A percentile compares a stretch with the other conserved stretches of the same genome.
Conservation (phyloP, 2,113 vertebrate species). For the Okapia johnstoni region DNA sequence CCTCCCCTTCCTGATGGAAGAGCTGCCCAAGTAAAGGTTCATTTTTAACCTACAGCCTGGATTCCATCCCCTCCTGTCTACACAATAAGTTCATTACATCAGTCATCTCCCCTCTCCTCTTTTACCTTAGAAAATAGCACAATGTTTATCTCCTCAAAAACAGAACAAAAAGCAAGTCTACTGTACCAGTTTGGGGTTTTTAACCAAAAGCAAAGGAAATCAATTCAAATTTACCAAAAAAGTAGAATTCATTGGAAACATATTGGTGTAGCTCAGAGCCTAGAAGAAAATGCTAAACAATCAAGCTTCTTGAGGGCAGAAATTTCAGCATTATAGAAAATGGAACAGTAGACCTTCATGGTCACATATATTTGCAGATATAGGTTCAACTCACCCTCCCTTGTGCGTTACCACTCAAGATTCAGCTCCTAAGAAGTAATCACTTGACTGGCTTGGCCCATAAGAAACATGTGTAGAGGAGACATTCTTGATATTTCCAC, state of each 20-base stretch:
- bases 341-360: not conserved
- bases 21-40: not conserved
- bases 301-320: not conserved
- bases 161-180: not conserved
- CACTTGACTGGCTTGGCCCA: not conserved
- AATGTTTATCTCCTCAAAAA: not conserved
- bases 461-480: not conserved
- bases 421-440: not conserved
- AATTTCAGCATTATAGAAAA: not conserved
- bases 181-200: not conserved
- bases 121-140: not conserved
- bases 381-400: not conserved
- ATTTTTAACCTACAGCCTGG: not conserved
- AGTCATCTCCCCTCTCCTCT: not conserved
- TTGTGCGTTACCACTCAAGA: not conserved
- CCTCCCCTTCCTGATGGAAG: not conserved
- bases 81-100: not conserved
- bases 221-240: not conserved
- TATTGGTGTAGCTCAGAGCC: not conserved
- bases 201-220: not conserved
- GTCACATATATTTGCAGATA: not conserved
- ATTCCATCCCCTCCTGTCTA: not conserved
- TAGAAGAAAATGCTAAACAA: not conserved
- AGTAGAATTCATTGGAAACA: not conserved
- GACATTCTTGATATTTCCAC: not conserved